phyloP scores from a whole-genome alignment of 53 echinoderm and acorn worm genomes.

The Paracentrotus lividus region DNA sequence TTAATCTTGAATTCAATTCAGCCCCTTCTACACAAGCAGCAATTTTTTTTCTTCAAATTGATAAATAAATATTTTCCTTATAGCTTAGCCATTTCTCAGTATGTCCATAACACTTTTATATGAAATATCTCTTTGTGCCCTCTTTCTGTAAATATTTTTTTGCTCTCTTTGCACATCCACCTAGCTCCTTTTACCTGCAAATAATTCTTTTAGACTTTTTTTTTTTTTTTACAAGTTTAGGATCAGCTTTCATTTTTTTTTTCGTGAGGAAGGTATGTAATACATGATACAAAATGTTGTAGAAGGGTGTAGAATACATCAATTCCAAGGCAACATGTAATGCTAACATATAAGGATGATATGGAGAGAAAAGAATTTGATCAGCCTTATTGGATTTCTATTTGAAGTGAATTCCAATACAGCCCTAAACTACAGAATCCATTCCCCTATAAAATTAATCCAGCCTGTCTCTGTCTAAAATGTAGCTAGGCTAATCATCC shows the following conservation, averaged over 20 bases:
- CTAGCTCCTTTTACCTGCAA: too few relatives aligned
- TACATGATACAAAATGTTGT: too few relatives aligned
- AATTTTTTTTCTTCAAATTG: neutral
- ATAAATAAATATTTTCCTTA: too few relatives aligned
- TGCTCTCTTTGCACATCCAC: neutral
- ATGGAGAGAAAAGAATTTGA: neutral
- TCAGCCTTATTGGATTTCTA: neutral
- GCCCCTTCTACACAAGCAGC: neutral
- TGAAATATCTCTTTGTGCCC: too few relatives aligned
- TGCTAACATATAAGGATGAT: neutral
- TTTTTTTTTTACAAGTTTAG: too few relatives aligned
- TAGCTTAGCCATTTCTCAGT: too few relatives aligned
- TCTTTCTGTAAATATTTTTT: neutral
- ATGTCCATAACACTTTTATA: too few relatives aligned
- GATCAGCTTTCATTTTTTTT: too few relatives aligned
- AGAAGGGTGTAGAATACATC: neutral
- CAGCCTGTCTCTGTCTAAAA: neutral
- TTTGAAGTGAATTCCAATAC: conserved; percentile 25
- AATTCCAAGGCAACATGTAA: neutral
- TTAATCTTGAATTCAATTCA: neutral
- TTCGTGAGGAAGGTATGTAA: too few relatives aligned
- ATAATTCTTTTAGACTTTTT: too few relatives aligned
- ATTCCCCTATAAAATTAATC: neutral
- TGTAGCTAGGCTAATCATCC: neutral
- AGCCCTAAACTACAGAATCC: neutral